These are phyloP conservation scores for Brachionus paranguensis DNA, from an alignment of 1,140 invertebrate genomes.

Conservation along the genomic window DNA sequence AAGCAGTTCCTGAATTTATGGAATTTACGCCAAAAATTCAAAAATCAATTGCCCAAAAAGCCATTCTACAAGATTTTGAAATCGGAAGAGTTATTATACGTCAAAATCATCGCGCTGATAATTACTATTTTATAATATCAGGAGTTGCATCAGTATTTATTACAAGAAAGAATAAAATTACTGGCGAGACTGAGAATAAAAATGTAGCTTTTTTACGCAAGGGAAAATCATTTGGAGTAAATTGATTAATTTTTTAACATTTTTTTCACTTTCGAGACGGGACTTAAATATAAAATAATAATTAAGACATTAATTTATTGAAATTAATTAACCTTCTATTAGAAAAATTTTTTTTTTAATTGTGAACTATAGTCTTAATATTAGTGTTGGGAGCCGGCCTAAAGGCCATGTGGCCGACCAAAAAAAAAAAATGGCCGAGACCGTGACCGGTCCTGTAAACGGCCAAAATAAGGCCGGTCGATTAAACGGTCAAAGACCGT, in stretches of 20 bases:
- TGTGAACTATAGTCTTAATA: too few relatives aligned
- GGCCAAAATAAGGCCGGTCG: too few relatives aligned
- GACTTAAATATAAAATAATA: too few relatives aligned
- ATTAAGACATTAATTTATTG: too few relatives aligned
- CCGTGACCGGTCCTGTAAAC: too few relatives aligned
- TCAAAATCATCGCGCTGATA: conserved; percentile 54
- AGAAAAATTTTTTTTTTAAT: too few relatives aligned
- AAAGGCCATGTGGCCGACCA: too few relatives aligned
- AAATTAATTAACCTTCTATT: too few relatives aligned
- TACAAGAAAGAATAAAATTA: neutral
- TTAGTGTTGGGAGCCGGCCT: too few relatives aligned
- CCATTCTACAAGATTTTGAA: conserved; percentile 52
- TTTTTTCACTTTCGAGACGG: too few relatives aligned
- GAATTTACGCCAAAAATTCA: conserved; percentile 55
- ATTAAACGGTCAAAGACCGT: too few relatives aligned
- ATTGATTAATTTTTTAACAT: neutral
- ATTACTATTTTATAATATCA: conserved; percentile 55
- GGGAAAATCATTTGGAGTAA: conserved; percentile 41
- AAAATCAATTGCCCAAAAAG: conserved; percentile 51
- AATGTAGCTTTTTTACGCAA: conserved; percentile 40
- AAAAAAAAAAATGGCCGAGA: too few relatives aligned
- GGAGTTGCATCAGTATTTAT: conserved; percentile 44
- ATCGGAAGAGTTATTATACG: conserved; percentile 49
- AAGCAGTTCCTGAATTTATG: conserved; percentile 48
- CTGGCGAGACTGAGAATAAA: conserved; percentile 34